Base-by-base conservation (phyloP, 2,113 vertebrate species). In the Sarotherodon lohbergeri region DNA sequence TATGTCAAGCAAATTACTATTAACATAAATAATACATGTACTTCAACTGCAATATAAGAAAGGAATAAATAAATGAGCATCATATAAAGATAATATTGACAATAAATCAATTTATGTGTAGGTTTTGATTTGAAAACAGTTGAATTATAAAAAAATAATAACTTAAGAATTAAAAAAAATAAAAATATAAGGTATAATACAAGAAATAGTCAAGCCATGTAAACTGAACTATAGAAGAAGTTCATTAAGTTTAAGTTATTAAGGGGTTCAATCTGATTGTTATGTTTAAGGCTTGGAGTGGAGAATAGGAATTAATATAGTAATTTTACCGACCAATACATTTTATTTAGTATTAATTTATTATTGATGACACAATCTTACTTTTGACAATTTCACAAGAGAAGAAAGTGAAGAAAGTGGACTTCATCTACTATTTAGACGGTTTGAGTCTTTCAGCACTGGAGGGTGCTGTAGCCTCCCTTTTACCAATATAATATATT, bases 221-320 rank as follows among this genome's bases (percentile, higher is more conserved):
- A 39, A 68, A 68, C 34, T 68, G 63, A 68, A 39, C 63, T 68
- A 68, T 39, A 68, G 63, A 68, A 63, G 32, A 63, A 39, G 11
- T 66, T 66, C 19, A 66, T 36, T 66, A 12, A 2, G 17, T 36
- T 63, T 63, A n/a, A 66, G 32, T 66, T 66, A 66, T 39, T 0
- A n/a, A 66, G 10, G 4, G 19, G 10, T 66, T 22, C 34, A 66
- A 39, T 66, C 19, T 8, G 10, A 39, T 39, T 66, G 12, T 39
- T 66, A 39, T 39, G 61, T 39, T 66, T 66, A 22, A 22, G 6
- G 34, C 34, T 66, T 66, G 61, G n/a, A 39, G 61, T 66, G 61
- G 32, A 66, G 5, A 66, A 66, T n/a, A 7, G 32, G 17, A 66
- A 36, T 36, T 66, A 36, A 36, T 6, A 13, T 55, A 27, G 55